Base-by-base conservation (phyloP, 1,140 invertebrate genomes). In the Saxidomus purpurata region DNA sequence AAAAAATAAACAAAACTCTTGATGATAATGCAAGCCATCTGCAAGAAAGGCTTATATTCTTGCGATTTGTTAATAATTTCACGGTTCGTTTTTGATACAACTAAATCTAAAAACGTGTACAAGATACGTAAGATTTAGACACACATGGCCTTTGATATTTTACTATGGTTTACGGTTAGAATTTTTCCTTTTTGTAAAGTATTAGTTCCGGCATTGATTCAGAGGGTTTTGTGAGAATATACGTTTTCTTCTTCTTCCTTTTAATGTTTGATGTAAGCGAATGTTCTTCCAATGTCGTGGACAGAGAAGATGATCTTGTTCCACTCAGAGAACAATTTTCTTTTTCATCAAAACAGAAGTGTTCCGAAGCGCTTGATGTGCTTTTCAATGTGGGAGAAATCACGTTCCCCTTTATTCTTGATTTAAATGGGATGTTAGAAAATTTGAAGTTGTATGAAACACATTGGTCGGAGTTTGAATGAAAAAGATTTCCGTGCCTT, bases 191-290 rank as follows among this genome's bases (percentile, higher is more conserved):
- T 52, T 79, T n/a, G 6, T 40, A 71, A 8, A 15, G 11, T 22
- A 13, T 9, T 34, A 79, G 25, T 36, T 79, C 76, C 6, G 76
- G 76, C 76, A 79, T 79, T 31, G 76, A 79, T 9, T 55, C 76
- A 22, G 76, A 55, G 13, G 76, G 49, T 55, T 52, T 79, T n/a
- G 34, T 79, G 0, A 36, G 31, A 36, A 79, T 9, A 9, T 17
- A 36, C 2, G 49, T 19, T 31, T 34, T 55, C n/a, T 79, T 79
- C 47, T 79, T 79, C 25, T 52, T 79, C 47, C 1, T 55, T 36
- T 79, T 79, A 36, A 34, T 19, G 13, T 13, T 67, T 17, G 17
- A 22, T 79, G 28, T 3, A 22, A n/a, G 17, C 40, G 38, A 76
- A 19, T 0, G 15, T 19, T 36, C 28, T 55, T 55, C 47, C 11